Conservation (phyloP, 1,140 invertebrate genomes). For the Drosophila obscura region DNA sequence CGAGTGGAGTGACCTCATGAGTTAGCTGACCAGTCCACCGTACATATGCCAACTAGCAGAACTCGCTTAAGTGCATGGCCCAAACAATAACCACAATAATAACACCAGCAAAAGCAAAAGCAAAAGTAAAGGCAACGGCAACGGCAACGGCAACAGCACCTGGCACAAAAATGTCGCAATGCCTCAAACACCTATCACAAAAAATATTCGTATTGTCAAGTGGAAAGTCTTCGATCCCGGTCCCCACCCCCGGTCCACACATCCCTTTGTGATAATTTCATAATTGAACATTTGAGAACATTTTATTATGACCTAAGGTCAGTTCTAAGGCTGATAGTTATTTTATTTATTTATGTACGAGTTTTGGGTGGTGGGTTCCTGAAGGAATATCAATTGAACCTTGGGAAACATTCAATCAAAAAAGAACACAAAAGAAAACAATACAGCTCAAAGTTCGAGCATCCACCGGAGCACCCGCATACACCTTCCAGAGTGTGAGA, state of each 20-base stretch:
- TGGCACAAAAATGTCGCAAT: conserved; percentile 46
- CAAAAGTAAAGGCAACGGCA: not conserved
- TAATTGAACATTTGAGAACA: too few species aligned
- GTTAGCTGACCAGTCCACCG: conserved; percentile 35
- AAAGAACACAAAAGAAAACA: not conserved
- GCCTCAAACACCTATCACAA: conserved; percentile 23
- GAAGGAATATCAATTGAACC: too few species aligned
- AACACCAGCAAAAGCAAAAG: not conserved
- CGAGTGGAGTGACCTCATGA: conserved; percentile 49
- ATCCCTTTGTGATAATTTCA: too few species aligned
- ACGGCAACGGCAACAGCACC: conserved; percentile 27
- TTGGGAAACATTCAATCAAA: not conserved
- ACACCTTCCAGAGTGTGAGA: too few species aligned
- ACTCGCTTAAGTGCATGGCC: conserved; percentile 37
- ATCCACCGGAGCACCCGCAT: too few species aligned
- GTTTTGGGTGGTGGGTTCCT: too few species aligned
- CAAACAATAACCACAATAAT: conserved; percentile 41
- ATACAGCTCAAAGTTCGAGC: too few species aligned
- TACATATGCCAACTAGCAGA: conserved; percentile 36
- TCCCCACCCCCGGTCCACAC: not conserved
- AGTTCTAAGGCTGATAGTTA: too few species aligned
- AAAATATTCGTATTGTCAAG: conserved; percentile 8
- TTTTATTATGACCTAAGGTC: too few species aligned
- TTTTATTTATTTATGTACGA: too few species aligned
- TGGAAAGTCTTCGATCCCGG: conserved; percentile 13